Conservation (phyloP, 2,888 invertebrate genomes). For the Sphecodes monilicornis region DNA sequence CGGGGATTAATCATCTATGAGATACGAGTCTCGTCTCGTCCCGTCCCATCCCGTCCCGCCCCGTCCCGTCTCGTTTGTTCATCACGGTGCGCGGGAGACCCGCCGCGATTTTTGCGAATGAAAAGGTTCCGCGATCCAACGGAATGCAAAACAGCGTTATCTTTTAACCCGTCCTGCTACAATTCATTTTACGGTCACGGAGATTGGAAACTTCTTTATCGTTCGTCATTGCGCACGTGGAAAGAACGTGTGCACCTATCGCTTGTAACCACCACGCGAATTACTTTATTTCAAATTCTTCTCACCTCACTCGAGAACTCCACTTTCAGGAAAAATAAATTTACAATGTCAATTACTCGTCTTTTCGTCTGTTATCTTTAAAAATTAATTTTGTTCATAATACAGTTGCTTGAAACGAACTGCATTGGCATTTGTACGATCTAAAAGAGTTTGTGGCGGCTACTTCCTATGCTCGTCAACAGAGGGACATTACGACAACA, state of each 20-base stretch:
- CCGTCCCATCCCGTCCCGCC: not conserved
- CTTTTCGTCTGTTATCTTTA: too few relatives aligned
- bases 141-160: conserved; percentile 9
- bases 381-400: too few relatives aligned
- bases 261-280: not conserved
- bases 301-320: too few relatives aligned
- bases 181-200: not conserved
- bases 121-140: conserved; percentile 7
- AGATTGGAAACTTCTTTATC: not conserved
- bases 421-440: too few relatives aligned
- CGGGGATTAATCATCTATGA: conserved; percentile 72
- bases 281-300: not conserved
- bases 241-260: not conserved
- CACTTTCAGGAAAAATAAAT: not conserved
- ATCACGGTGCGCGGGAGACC: not conserved
- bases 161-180: not conserved
- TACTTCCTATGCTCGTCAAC: too few relatives aligned
- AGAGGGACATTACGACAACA: too few relatives aligned
- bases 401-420: too few relatives aligned
- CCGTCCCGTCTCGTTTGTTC: conserved; percentile 3
- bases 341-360: too few relatives aligned
- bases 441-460: too few relatives aligned
- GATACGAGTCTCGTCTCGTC: conserved; percentile 58
- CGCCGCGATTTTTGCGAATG: conserved; percentile 26
- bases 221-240: not conserved